These are phyloP conservation scores for Magallana nippona DNA, from an alignment of 2,888 invertebrate genomes.

Conservation along the genomic window DNA sequence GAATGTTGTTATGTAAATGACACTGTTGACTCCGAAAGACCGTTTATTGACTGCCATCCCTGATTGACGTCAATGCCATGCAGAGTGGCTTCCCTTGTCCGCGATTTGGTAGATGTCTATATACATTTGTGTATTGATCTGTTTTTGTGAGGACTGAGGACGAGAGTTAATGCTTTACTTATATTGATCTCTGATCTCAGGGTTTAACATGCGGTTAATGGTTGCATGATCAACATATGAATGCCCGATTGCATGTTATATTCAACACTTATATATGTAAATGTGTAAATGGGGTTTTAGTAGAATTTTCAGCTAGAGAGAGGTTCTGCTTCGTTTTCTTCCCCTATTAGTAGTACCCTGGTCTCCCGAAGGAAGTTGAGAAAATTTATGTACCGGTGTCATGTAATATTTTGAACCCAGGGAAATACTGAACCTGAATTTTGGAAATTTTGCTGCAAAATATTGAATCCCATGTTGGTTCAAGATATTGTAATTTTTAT, in stretches of 20 bases:
- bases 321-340: no score
- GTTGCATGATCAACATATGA: not conserved
- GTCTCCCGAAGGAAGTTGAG: no score
- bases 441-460: no score
- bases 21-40: not conserved
- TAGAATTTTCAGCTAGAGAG: no score
- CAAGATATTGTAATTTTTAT: no score
- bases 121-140: slow-evolving; percentile 13
- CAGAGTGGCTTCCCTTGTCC: slow-evolving; percentile 8
- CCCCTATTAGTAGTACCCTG: no score
- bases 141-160: not conserved
- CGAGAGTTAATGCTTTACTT: not conserved
- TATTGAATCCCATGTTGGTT: no score
- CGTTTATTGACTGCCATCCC: not conserved
- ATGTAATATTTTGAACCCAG: no score
- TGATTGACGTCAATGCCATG: slow-evolving; percentile 29
- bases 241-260: not conserved
- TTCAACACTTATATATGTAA: not conserved
- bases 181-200: not conserved
- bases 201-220: not conserved
- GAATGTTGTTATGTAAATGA: slow-evolving; percentile 23
- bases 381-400: no score
- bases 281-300: no score
- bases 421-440: no score
- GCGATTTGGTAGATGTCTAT: not conserved